A percentile compares a stretch with the other conserved stretches of the same genome.
phyloP scores from a whole-genome alignment of 2,797 vertebrate species.

The Alexandromys oeconomus region DNA sequence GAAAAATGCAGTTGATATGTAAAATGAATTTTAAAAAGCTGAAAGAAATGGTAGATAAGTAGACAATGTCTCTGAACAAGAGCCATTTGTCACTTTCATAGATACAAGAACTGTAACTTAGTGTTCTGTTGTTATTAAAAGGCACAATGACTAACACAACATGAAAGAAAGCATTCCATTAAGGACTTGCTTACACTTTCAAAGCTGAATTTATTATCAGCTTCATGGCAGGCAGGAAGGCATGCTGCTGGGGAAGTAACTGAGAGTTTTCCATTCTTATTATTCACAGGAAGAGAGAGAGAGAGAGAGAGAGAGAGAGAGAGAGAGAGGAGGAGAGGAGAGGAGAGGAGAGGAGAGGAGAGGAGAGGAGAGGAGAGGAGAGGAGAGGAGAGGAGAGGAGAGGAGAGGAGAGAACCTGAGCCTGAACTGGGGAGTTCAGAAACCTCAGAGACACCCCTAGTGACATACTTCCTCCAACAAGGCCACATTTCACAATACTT shows the following conservation, averaged over 20 bases:
- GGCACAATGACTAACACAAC: not conserved
- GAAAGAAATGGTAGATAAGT: not conserved
- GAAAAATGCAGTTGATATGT: no score
- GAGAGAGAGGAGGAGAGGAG: no score
- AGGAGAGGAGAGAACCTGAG: not conserved
- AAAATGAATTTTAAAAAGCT: not conserved
- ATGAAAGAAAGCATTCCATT: not conserved
- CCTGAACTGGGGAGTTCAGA: not conserved
- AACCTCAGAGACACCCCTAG: not conserved
- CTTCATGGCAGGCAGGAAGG: not conserved
- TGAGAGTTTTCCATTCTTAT: not conserved
- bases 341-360: no score
- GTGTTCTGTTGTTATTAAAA: not conserved
- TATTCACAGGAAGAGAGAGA: not conserved
- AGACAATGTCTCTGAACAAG: no score
- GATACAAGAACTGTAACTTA: not conserved
- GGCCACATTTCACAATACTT: not conserved
- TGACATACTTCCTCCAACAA: not conserved
- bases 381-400: no score
- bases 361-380: no score
- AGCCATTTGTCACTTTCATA: not conserved
- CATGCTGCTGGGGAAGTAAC: not conserved
- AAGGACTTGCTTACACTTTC: not conserved
- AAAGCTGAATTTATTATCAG: not conserved
- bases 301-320: no score